phyloP scores from a whole-genome alignment of 2,888 invertebrate genomes.

The Camponotus fellah region DNA sequence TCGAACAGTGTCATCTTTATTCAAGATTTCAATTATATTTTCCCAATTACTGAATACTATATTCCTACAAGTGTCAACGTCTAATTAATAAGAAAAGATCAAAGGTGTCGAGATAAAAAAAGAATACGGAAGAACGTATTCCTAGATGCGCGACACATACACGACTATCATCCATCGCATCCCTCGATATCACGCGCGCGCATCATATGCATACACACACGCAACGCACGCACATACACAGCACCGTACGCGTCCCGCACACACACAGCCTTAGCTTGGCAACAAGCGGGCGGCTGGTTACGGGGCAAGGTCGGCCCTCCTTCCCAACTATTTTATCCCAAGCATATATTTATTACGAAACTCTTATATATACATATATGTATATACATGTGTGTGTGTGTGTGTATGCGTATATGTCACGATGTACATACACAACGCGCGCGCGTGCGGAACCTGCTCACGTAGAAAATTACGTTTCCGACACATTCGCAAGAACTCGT shows the following conservation, averaged over 20 bases:
- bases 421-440: slow-evolving; percentile 25
- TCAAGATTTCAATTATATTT: slow-evolving; percentile 6
- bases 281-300: slow-evolving; percentile 83
- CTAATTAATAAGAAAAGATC: background rate
- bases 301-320: slow-evolving; percentile 84
- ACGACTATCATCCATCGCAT: slow-evolving; percentile 28
- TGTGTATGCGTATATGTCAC: slow-evolving; percentile 39
- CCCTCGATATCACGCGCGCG: slow-evolving; percentile 11
- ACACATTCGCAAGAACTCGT: slow-evolving; percentile 6
- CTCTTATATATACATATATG: slow-evolving; percentile 61
- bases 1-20: background rate
- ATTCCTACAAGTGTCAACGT: background rate
- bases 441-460: slow-evolving; percentile 16
- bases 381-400: background rate
- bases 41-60: background rate
- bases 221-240: background rate
- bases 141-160: slow-evolving; percentile 30
- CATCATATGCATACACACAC: background rate
- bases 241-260: slow-evolving; percentile 69
- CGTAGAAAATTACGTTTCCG: slow-evolving; percentile 38
- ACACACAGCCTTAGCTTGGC: slow-evolving; percentile 83
- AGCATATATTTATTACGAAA: slow-evolving; percentile 84
- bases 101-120: background rate
- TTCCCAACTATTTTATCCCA: slow-evolving; percentile 82
- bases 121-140: background rate